Evolutionary conservation across 2,113 vertebrate species (phyloP), one percentile per base, ranked within the genome.

Genomic region (Daphoenositta chrysoptera): DNA sequence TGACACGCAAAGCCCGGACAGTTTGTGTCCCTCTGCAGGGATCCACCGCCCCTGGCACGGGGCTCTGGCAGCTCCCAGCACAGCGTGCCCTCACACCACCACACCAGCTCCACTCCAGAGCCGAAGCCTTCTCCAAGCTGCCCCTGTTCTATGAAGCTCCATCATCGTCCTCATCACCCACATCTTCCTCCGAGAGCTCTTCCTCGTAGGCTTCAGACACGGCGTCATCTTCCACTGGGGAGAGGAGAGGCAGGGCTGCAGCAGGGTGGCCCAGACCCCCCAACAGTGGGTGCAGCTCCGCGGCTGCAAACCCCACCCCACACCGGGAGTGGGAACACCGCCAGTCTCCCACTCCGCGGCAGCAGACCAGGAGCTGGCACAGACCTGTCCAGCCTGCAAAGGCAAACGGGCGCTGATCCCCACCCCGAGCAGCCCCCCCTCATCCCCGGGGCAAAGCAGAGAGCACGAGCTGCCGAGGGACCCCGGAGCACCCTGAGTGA

Each of bases 261-360:
- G 70, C 1, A 0, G 47, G 31, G 10, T 3, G 20, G 3, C 11
- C 31, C 48, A 31, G 61, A 12, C 11, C 39, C 16, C 0, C 6
- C 12, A 22, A 31, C 6, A 31, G 39, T 31, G 23, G 27, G 15
- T 1, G 6, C 57, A 65, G 3, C 40, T 31, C 37, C 39, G 10
- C 6, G 0, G 26, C 42, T 27, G 31, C 23, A 40, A 11, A 56
- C 10, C 75, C 81, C 68, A n/a, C 4, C 16, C 56, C n/a, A 9
- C 2, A 0, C 18, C 20, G 9, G 11, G 39, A 8, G 5, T 0
- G 6, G 42, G 33, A 35, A 2, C 47, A 9, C 1, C 0, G 35
- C 8, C 31, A 10, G 44, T 31, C 10, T 27, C 53, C 47, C 51
- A 3, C 35, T 3, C 35, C 3, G 0, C 0, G 1, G 71, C 51